Conservation (phyloP, 2,888 invertebrate species). For the Ligdia adustata region DNA sequence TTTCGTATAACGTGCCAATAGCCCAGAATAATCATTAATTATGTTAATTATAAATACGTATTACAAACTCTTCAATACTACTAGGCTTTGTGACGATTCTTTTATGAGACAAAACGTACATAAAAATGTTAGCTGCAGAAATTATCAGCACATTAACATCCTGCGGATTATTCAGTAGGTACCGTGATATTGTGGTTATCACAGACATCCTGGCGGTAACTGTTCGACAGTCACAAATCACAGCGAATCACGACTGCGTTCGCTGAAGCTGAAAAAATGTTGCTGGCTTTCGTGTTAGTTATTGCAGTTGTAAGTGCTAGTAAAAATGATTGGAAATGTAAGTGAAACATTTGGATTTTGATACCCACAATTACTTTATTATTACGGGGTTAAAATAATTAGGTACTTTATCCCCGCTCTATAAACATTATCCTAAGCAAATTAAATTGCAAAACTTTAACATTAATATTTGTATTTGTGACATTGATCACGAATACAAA, state of each 20-base stretch:
- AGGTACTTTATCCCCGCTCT: too few relatives aligned
- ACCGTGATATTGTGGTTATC: constrained; percentile 22
- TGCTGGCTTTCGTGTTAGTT: constrained; percentile 44
- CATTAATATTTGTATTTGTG: too few relatives aligned
- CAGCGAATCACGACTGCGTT: constrained; percentile 3
- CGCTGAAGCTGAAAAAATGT: constrained; percentile 41
- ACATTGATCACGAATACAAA: too few relatives aligned
- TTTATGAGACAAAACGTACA: constrained; percentile 21
- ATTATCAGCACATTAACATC: constrained; percentile 58
- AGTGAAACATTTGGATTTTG: constrained; percentile 18
- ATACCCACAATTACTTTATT: neutral
- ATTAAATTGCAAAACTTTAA: too few relatives aligned
- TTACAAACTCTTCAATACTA: too few relatives aligned
- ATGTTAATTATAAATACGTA: too few relatives aligned
- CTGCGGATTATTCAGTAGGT: constrained; percentile 59
- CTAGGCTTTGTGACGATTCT: constrained; percentile 4
- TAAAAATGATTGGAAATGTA: constrained; percentile 27
- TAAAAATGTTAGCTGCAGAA: constrained; percentile 31
- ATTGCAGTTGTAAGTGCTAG: constrained; percentile 36
- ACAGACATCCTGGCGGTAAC: constrained; percentile 42
- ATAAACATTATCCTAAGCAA: too few relatives aligned
- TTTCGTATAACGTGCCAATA: too few relatives aligned
- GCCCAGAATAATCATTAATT: too few relatives aligned
- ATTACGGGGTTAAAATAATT: too few relatives aligned
- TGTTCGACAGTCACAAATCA: constrained; percentile 36